A percentile compares a stretch with the other conserved stretches of the same genome.
These are phyloP conservation scores for Drosophila paranaensis DNA, from an alignment of 2,888 invertebrate genomes.

Conservation along the genomic window DNA sequence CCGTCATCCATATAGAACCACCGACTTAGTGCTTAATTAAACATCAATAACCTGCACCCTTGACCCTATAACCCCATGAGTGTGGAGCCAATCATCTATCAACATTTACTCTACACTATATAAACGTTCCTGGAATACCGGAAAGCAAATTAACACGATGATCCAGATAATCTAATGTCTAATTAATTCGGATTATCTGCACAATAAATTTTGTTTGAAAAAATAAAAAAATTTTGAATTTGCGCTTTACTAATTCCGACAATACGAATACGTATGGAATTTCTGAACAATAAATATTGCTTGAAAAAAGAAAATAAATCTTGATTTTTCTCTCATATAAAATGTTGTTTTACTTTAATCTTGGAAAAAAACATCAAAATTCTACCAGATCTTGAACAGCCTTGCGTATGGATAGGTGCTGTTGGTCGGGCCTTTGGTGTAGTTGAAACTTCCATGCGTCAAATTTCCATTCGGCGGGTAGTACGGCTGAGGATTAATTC, in stretches of 20 bases:
- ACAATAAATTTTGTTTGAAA: slow-evolving; percentile 57
- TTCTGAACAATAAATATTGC: slow-evolving; percentile 54
- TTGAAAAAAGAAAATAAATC: slow-evolving; percentile 65
- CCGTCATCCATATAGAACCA: slow-evolving; percentile 37
- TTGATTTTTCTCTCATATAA: slow-evolving; percentile 32
- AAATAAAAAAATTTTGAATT: neutral
- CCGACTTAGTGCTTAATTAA: slow-evolving; percentile 45
- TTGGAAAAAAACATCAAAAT: neutral
- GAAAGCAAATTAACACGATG: slow-evolving; percentile 64
- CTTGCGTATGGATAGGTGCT: slow-evolving; percentile 11
- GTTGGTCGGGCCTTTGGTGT: slow-evolving; percentile 17
- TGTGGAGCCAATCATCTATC: slow-evolving; percentile 65
- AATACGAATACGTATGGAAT: slow-evolving; percentile 29
- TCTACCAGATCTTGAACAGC: slow-evolving; percentile 50
- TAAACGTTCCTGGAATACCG: slow-evolving; percentile 73
- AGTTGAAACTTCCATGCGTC: slow-evolving; percentile 22
- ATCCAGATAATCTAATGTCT: slow-evolving; percentile 51
- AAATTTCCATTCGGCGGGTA: slow-evolving; percentile 5
- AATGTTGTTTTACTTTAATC: slow-evolving; percentile 2
- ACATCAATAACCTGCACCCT: slow-evolving; percentile 47
- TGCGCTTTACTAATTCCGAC: slow-evolving; percentile 30
- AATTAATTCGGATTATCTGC: slow-evolving; percentile 32
- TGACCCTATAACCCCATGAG: slow-evolving; percentile 45
- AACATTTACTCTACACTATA: slow-evolving; percentile 37
- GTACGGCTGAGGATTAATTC: slow-evolving; percentile 8